phyloP scores from a whole-genome alignment of 2,888 invertebrate genomes.

The Xestoiulus laeticollis region DNA sequence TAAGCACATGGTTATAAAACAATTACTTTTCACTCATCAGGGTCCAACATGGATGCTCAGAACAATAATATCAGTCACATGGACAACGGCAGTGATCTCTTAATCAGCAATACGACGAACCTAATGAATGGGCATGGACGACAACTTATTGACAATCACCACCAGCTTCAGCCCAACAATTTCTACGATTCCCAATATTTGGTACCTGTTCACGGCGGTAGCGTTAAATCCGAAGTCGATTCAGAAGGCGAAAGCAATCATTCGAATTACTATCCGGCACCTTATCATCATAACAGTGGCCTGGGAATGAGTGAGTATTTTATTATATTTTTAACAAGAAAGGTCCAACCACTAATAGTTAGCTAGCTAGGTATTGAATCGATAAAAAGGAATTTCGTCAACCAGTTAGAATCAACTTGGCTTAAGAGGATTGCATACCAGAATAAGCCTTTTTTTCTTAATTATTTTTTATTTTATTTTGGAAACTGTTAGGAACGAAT shows the following conservation, averaged over 20 bases:
- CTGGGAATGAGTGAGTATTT: not conserved
- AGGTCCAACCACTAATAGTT: not conserved
- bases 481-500: no score
- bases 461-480: no score
- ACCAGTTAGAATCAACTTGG: no score
- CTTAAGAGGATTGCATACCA: no score
- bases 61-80: slow-evolving; percentile 25
- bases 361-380: no score
- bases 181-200: not conserved
- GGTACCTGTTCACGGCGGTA: not conserved
- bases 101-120: not conserved
- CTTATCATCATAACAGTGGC: not conserved
- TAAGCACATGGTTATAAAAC: not conserved
- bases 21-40: not conserved
- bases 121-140: not conserved
- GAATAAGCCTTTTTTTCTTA: no score
- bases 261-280: not conserved
- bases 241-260: slow-evolving; percentile 51
- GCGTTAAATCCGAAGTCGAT: slow-evolving; percentile 47
- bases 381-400: no score
- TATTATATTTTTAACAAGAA: not conserved
- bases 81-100: not conserved
- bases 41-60: not conserved
- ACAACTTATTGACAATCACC: not conserved
- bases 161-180: not conserved